Percentiles rank a stretch among this genome's conserved stretches.
These are phyloP conservation scores for Tenodera sinensis DNA, from an alignment of 2,888 invertebrate genomes.

Conservation along the genomic window DNA sequence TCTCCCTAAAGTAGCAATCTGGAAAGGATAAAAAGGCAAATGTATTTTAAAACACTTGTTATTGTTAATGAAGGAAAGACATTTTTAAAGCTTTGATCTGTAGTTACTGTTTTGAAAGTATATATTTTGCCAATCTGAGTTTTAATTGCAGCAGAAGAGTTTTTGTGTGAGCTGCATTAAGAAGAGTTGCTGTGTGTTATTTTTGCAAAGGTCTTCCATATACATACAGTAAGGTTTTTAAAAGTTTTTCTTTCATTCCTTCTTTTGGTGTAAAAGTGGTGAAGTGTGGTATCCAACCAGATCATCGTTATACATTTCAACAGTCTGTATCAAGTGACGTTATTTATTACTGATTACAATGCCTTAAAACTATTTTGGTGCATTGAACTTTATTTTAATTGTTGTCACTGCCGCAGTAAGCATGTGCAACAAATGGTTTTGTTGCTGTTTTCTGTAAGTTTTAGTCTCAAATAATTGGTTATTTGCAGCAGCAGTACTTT, in stretches of 20 bases:
- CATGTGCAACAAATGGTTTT: background rate
- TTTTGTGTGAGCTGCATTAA: background rate
- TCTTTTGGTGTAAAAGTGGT: background rate
- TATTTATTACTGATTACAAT: background rate
- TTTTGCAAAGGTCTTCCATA: background rate
- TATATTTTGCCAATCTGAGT: background rate
- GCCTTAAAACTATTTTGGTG: background rate
- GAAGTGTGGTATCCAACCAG: background rate
- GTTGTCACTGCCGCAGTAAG: background rate
- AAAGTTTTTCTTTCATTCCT: background rate
- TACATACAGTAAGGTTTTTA: background rate
- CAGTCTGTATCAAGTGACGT: background rate
- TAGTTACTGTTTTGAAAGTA: background rate
- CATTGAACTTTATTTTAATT: background rate
- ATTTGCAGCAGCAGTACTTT: background rate
- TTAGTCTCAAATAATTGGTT: background rate
- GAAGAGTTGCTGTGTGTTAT: background rate
- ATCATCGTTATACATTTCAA: background rate
- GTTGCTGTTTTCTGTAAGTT: background rate
- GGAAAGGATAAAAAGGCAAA: background rate
- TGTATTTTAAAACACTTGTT: background rate
- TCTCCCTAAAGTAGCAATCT: background rate
- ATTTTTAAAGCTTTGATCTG: background rate
- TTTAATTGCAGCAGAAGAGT: background rate
- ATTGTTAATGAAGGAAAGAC: background rate